A percentile compares a stretch with the other conserved stretches of the same genome.
Conservation (phyloP, 2,888 invertebrate species). For the Plutella xylostella region DNA sequence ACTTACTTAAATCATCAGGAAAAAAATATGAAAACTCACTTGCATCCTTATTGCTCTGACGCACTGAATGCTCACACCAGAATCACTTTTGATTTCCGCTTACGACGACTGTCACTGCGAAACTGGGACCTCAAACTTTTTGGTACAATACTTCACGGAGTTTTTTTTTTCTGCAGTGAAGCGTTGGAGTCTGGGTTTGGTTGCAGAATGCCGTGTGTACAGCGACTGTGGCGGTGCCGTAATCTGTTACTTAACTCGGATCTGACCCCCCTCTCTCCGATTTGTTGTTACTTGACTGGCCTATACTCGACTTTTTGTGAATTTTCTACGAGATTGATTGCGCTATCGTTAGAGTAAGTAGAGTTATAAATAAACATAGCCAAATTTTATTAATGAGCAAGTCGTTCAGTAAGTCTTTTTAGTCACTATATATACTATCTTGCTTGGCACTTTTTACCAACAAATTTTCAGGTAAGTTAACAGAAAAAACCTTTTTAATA, state of each 20-base stretch:
- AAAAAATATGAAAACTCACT: no score
- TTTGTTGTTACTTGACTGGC: constrained; percentile 1
- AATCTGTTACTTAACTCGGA: constrained; percentile 63
- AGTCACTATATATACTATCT: no score
- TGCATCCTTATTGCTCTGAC: constrained; percentile 33
- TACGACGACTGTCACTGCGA: constrained; percentile 21
- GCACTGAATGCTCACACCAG: no score
- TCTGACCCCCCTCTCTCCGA: constrained; percentile 26
- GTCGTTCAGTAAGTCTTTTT: no score
- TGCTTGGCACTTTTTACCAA: no score
- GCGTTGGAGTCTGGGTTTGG: constrained; percentile 39
- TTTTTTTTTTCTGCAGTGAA: constrained; percentile 28
- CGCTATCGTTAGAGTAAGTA: background rate
- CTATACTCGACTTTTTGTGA: background rate
- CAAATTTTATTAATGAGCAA: no score
- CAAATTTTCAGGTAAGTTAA: no score
- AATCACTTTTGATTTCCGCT: constrained; percentile 51
- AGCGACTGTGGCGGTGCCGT: constrained; percentile 46
- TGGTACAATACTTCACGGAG: constrained; percentile 32
- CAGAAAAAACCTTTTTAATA: no score
- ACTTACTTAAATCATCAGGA: no score
- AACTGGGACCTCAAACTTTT: constrained; percentile 34
- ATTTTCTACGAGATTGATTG: background rate
- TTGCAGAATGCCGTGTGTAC: constrained; percentile 49
- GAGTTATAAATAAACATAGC: background rate